These are phyloP conservation scores for Chromobotia macracanthus DNA, from an alignment of 2,797 vertebrate species.

Conservation along the genomic window DNA sequence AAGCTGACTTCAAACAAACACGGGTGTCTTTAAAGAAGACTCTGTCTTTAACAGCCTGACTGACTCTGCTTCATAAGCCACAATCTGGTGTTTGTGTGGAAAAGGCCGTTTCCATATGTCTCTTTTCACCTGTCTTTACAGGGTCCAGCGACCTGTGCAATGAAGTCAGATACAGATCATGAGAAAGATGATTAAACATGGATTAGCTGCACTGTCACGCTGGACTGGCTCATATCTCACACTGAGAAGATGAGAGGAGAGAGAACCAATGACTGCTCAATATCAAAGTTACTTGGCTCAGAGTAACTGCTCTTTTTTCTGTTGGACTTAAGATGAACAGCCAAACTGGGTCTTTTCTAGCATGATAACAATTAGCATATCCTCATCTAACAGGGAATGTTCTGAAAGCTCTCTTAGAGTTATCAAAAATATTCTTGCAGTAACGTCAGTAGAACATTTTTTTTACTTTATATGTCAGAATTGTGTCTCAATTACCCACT, in stretches of 20 bases:
- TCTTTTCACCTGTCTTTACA: constrained; percentile 28
- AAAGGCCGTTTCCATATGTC: not conserved
- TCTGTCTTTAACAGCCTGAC: not conserved
- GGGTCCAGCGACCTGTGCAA: constrained; percentile 5
- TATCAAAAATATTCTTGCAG: no score
- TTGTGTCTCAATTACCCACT: no score
- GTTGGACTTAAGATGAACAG: constrained; percentile 40
- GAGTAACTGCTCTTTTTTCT: no score
- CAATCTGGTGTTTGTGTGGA: not conserved
- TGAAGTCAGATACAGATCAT: constrained; percentile 42
- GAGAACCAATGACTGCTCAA: not conserved
- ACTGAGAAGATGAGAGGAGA: not conserved
- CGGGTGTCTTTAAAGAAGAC: not conserved
- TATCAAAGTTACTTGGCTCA: no score
- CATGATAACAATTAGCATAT: constrained; percentile 57
- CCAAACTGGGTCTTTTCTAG: constrained; percentile 51
- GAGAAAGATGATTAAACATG: constrained; percentile 85
- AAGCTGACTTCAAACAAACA: not conserved
- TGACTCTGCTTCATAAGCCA: not conserved
- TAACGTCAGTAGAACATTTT: no score
- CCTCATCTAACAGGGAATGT: no score
- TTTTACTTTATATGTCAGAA: no score
- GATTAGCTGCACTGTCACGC: constrained; percentile 84
- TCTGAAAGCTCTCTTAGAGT: no score
- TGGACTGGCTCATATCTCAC: constrained; percentile 60